Conservation (phyloP, 2,888 invertebrate genomes). For the Cabera pusaria region DNA sequence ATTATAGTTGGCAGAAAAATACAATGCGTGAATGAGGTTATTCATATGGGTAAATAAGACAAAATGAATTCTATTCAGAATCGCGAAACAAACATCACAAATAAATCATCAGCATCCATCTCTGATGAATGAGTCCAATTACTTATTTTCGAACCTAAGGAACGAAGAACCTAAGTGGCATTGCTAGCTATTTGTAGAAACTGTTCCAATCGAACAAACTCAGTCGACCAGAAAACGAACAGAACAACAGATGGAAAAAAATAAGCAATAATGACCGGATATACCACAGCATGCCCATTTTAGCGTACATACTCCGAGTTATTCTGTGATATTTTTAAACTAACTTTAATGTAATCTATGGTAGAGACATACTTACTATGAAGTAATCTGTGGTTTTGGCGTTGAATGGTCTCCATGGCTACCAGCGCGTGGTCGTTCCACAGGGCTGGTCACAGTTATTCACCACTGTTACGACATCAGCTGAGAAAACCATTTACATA, state of each 20-base stretch:
- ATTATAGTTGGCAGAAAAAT: too few relatives aligned
- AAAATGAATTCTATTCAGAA: too few relatives aligned
- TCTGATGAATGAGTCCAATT: too few relatives aligned
- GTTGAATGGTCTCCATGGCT: slow-evolving; percentile 42
- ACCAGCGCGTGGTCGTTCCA: slow-evolving; percentile 70
- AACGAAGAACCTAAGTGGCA: too few relatives aligned
- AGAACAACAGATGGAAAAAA: slow-evolving; percentile 22
- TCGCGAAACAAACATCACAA: too few relatives aligned
- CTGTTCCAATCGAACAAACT: slow-evolving; percentile 3
- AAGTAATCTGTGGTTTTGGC: slow-evolving; percentile 3
- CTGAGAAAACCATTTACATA: slow-evolving; percentile 67
- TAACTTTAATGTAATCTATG: slow-evolving; percentile 2
- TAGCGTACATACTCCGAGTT: slow-evolving; percentile 12
- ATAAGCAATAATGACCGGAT: slow-evolving; percentile 30
- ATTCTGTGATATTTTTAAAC: slow-evolving; percentile 1
- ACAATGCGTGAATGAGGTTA: too few relatives aligned
- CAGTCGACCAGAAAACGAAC: slow-evolving; percentile 8
- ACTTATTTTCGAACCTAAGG: too few relatives aligned
- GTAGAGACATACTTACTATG: slow-evolving; percentile 6
- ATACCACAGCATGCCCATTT: slow-evolving; percentile 23
- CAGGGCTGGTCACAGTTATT: slow-evolving; percentile 57
- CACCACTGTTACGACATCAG: slow-evolving; percentile 61
- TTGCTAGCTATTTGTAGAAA: background rate
- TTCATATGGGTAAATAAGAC: too few relatives aligned
- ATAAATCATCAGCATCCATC: too few relatives aligned